Evolutionary conservation across 2,113 vertebrate genomes (phyloP).

Genomic region (Tragelaphus strepsiceros): DNA sequence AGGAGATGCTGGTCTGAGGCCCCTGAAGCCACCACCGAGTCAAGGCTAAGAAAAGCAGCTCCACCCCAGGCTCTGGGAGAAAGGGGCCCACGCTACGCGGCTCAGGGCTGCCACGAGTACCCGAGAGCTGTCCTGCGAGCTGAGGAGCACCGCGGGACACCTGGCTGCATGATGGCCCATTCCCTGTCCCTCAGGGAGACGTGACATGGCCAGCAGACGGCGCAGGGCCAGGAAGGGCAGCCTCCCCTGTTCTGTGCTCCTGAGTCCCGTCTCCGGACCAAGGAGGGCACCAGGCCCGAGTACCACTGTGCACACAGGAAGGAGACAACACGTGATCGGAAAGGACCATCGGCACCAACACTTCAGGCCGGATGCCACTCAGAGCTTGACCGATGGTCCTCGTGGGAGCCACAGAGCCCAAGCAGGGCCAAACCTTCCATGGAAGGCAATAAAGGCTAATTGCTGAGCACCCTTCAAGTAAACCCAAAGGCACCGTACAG

Average conservation of each 20-base stretch:
- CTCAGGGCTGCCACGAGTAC: neutral
- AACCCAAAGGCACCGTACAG: neutral
- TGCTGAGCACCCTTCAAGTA: accelerated
- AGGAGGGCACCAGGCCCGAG: neutral
- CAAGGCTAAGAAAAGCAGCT: conserved; percentile 65
- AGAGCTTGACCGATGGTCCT: neutral
- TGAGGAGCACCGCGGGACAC: neutral
- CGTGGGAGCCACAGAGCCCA: neutral
- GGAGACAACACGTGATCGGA: neutral
- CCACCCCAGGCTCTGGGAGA: conserved; percentile 59
- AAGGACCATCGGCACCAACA: neutral
- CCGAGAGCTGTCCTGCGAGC: neutral
- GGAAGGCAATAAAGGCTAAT: neutral
- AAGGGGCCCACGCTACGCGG: conserved; percentile 57
- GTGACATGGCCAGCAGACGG: accelerated
- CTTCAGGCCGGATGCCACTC: no score
- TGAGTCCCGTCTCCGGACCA: neutral
- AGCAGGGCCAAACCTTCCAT: neutral
- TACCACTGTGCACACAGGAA: neutral
- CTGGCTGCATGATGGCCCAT: accelerated
- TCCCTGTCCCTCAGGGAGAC: neutral
- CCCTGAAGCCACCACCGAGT: conserved; percentile 70
- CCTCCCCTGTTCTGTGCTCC: neutral
- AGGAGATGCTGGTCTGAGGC: conserved; percentile 74
- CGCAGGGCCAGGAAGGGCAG: neutral